Base-by-base conservation (phyloP, 2,797 vertebrate species). In the Falco columbarius region DNA sequence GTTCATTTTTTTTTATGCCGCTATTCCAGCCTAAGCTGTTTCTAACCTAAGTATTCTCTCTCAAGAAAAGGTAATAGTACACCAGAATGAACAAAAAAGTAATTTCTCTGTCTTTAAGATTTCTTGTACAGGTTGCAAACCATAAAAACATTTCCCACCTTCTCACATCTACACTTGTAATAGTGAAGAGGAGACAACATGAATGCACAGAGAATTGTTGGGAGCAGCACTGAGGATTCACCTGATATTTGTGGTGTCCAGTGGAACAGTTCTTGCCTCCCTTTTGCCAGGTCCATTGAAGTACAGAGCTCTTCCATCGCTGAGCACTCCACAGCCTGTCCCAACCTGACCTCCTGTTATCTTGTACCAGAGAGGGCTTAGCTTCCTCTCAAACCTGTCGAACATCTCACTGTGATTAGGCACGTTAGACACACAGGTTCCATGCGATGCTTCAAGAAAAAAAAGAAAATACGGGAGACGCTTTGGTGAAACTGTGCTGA, bases 201-300 rank as follows among this genome's bases (percentile, higher is more conserved):
- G 58, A 90, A 73, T 9, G 55, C 14, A 75, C 23, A 85, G 30
- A 47, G 6, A 79, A 42, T 6, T 63, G 40, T 52, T 49, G 97
- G 51, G 74, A 90, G 49, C 9, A 72, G 30, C 54, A 49, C 76
- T 51, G 54, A 82, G 46, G 67, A 80, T 93, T 98, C 76, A 99
- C 99, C 99, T 98, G 93, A 99, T 99, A 95, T 98, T 99, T 84
- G 99, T 99, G 79, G 99, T 99, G 96, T 99, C 99, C 75, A 99
- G 97, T 19, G 99, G 98, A 30, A 98, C 97, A 6, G 99, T 99
- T 88, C 98, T 99, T 0, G 99, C 99, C 97, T 99, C 99, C 89
- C 99, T 98, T 86, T 98, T 98, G 47, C 99, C 99, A 20, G 98
- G 97, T 67, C 99, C 99, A 75, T 94, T 99, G 97, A 99, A 99